Evolutionary conservation across 1,140 invertebrate species (phyloP).

Genomic region (Drosophila murphyi): DNA sequence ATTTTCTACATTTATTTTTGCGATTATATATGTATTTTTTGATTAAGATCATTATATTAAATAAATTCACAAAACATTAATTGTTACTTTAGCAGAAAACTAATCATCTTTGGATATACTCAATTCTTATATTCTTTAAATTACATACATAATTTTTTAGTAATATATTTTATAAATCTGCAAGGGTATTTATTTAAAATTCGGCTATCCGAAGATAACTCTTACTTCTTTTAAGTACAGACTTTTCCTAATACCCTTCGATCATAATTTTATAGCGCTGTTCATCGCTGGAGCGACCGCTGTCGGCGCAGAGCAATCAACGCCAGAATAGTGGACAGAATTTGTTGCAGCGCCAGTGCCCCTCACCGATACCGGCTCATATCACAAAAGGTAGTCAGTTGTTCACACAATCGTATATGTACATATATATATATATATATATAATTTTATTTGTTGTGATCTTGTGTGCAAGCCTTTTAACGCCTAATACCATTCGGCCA

Average conservation of each 20-base stretch:
- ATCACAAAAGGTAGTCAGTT: constrained; percentile 88
- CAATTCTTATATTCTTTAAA: too few species aligned
- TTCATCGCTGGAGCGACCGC: constrained; percentile 91
- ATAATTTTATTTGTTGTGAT: constrained; percentile 38
- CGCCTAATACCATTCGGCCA: constrained; percentile 64
- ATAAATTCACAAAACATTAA: too few species aligned
- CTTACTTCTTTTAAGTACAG: not conserved
- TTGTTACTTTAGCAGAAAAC: too few species aligned
- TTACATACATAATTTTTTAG: too few species aligned
- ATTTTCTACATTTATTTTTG: too few species aligned
- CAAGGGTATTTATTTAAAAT: too few species aligned
- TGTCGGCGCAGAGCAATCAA: constrained; percentile 87
- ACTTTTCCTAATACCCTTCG: not conserved
- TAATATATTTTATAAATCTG: too few species aligned
- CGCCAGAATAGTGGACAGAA: constrained; percentile 85
- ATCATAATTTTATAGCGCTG: constrained; percentile 87
- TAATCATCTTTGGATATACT: too few species aligned
- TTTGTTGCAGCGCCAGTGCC: constrained; percentile 86
- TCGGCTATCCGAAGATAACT: too few species aligned
- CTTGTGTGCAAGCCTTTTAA: constrained; percentile 62
- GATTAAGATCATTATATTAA: too few species aligned
- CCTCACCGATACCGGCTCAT: constrained; percentile 89
- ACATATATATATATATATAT: not conserved
- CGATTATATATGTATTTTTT: too few species aligned
- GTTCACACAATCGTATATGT: not conserved